A percentile compares a stretch with the other conserved stretches of the same genome.
Evolutionary conservation across 2,888 invertebrate genomes (phyloP).

Genomic region (Acheta domesticus): DNA sequence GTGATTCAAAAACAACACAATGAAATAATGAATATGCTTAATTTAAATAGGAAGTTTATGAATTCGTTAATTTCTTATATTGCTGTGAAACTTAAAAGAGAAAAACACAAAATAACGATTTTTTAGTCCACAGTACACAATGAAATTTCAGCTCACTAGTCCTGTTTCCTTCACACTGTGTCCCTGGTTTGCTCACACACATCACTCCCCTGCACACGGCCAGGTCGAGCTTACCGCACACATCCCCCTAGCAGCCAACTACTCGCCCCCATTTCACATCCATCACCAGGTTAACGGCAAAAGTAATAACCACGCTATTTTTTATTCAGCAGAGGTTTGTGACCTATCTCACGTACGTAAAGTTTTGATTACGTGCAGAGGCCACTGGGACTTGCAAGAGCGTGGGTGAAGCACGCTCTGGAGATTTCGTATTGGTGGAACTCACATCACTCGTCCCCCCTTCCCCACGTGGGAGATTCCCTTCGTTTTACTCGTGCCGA

Average conservation of each 20-base stretch:
- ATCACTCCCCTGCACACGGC: no score
- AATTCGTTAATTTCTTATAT: no score
- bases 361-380: not conserved
- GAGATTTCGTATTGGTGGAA: not conserved
- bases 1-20: no score
- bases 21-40: no score
- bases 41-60: no score
- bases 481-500: constrained; percentile 6
- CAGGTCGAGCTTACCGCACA: not conserved
- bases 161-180: no score
- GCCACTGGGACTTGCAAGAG: no score
- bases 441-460: not conserved
- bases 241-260: not conserved
- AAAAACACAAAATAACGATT: no score
- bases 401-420: not conserved
- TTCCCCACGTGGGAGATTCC: not conserved
- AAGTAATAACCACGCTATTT: constrained; percentile 1
- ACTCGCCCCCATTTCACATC: not conserved
- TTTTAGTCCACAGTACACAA: no score
- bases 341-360: constrained; percentile 18
- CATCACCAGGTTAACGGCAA: constrained; percentile 18
- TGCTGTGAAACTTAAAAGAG: no score
- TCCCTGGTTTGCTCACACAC: no score
- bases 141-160: no score
- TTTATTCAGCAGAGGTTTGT: constrained; percentile 18